phyloP scores from a whole-genome alignment of 2,113 vertebrate species.

The human (Homo sapiens) region DNA sequence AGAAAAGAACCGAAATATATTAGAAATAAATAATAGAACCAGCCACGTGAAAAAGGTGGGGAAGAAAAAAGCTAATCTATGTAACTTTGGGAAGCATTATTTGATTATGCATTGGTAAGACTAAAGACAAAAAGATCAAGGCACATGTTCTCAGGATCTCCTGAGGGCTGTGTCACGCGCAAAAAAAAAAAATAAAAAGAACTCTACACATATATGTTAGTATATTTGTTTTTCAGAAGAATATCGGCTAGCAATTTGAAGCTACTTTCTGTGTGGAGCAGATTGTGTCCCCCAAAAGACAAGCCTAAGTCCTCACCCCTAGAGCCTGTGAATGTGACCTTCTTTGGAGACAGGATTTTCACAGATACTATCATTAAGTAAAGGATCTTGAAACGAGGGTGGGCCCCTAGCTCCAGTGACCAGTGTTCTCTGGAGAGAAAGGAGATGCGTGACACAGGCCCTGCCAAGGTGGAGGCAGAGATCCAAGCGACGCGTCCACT shows the following conservation, averaged over 20 bases:
- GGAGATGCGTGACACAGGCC: background rate
- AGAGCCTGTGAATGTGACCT: background rate
- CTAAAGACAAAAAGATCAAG: background rate
- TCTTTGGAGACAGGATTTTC: background rate
- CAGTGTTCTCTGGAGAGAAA: background rate
- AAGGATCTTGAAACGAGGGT: background rate
- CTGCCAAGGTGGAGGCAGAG: background rate
- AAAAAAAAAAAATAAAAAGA: too few relatives aligned
- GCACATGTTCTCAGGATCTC: too few relatives aligned
- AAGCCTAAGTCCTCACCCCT: background rate
- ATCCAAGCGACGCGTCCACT: fast-evolving
- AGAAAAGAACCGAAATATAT: background rate
- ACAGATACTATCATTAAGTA: background rate
- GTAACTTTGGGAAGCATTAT: background rate
- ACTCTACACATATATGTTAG: background rate
- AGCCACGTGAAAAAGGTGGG: background rate
- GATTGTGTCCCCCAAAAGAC: background rate
- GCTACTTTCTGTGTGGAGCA: background rate
- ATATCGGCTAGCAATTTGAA: background rate
- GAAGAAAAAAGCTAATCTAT: background rate
- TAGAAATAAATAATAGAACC: background rate
- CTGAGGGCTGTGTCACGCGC: too few relatives aligned
- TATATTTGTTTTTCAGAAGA: background rate
- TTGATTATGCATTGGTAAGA: background rate
- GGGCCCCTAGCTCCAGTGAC: background rate